phyloP scores from a whole-genome alignment of 2,888 invertebrate genomes.

The Luperina testacea region DNA sequence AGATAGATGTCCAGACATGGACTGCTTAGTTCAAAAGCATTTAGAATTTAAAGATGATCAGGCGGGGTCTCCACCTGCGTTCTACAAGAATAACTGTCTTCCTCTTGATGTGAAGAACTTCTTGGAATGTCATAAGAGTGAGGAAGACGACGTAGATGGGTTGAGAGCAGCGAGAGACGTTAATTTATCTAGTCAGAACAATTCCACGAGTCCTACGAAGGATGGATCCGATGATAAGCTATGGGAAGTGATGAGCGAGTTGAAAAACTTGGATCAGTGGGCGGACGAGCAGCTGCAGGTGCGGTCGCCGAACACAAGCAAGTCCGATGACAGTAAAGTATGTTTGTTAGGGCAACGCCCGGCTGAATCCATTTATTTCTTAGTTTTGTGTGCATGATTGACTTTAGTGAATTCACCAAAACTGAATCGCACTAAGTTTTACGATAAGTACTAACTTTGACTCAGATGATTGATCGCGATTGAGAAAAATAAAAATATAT shows the following conservation, averaged over 20 bases:
- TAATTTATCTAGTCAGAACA: constrained; percentile 74
- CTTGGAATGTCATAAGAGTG: constrained; percentile 72
- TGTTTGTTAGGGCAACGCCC: constrained; percentile 54
- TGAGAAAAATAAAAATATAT: constrained; percentile 18
- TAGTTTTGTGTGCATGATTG: constrained; percentile 52
- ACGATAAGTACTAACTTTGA: constrained; percentile 25
- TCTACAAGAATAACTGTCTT: constrained; percentile 82
- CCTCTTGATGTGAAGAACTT: constrained; percentile 79
- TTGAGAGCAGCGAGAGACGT: constrained; percentile 69
- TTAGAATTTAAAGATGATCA: constrained; percentile 82
- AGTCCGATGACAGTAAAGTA: constrained; percentile 85
- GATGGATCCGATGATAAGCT: constrained; percentile 80
- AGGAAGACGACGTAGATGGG: constrained; percentile 79
- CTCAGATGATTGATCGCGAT: constrained; percentile 35
- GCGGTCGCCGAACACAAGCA: constrained; percentile 76
- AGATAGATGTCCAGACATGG: constrained; percentile 75
- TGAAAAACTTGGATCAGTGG: constrained; percentile 85
- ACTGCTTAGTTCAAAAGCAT: constrained; percentile 78
- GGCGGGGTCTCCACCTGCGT: constrained; percentile 77
- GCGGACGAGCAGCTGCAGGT: constrained; percentile 83
- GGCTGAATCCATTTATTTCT: constrained; percentile 39
- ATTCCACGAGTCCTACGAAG: constrained; percentile 67
- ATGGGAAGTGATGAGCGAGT: constrained; percentile 85
- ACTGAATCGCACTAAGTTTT: constrained; percentile 42
- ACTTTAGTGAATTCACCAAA: constrained; percentile 50